Evolutionary conservation across 2,888 invertebrate species (phyloP).

Genomic region (Tridacna gigas): DNA sequence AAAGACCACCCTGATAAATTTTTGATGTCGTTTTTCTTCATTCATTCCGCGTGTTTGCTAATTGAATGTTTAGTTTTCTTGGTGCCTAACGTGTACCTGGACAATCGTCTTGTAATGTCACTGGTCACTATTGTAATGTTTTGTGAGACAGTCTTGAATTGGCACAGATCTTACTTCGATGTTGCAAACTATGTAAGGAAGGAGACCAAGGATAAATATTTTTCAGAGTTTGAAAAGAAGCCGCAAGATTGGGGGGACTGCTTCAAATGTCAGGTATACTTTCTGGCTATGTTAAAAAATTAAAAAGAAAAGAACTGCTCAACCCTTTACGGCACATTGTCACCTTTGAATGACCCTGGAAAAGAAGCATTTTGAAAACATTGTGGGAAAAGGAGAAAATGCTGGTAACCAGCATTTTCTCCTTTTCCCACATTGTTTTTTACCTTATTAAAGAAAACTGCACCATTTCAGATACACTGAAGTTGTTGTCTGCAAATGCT

Average conservation of each 20-base stretch:
- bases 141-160: conserved; percentile 63
- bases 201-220: conserved; percentile 67
- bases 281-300: too few relatives aligned
- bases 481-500: too few relatives aligned
- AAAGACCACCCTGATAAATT: conserved; percentile 59
- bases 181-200: conserved; percentile 67
- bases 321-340: too few relatives aligned
- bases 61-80: conserved; percentile 68
- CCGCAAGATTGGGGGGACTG: conserved; percentile 73
- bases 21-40: conserved; percentile 68
- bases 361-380: too few relatives aligned
- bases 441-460: too few relatives aligned
- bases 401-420: too few relatives aligned
- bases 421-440: too few relatives aligned
- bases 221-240: conserved; percentile 61
- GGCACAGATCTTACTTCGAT: conserved; percentile 69
- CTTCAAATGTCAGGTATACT: conserved; percentile 70
- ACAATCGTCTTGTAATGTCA: conserved; percentile 32
- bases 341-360: too few relatives aligned
- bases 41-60: conserved; percentile 65
- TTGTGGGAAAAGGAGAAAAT: too few relatives aligned
- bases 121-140: conserved; percentile 54
- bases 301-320: too few relatives aligned
- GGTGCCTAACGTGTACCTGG: conserved; percentile 68
- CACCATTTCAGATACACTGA: too few relatives aligned